Base-by-base conservation (phyloP, 2,888 invertebrate genomes). In the Tipula unca region DNA sequence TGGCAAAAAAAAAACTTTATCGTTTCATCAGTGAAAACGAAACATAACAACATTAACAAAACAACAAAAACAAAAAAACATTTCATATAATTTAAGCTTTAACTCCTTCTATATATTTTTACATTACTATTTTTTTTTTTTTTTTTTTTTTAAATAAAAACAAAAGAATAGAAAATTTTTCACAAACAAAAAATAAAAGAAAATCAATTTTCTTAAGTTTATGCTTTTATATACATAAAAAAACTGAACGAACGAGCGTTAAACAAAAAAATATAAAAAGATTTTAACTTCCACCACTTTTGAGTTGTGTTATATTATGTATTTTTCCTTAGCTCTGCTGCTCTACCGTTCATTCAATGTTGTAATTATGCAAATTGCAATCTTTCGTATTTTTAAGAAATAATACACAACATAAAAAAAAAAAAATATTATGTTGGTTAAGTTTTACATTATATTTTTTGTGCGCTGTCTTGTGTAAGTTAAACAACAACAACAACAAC, bases 181-280 rank as follows among this genome's bases (percentile, higher is more conserved):
- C 13, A 25, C 2, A 69, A 69, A 69, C 69, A 69, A 69, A 69
- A 69, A 69, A 69, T 69, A 69, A 69, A 69, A 69, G 69, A 69
- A 69, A 69, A 69, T 69, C 69, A 69, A 69, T 69, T 69, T 69
- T 69, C 69, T 69, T 69, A 69, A 69, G 69, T 69, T 69, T 69
- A 69, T 69, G 69, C 25, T 69, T 69, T 69, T 69, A 69, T 25
- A 69, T 69, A n/a, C n/a, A n/a, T n/a, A n/a, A n/a, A 69, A 69
- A 25, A 20, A 69, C 69, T 10, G 25, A 69, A 69, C 69, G 69
- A 69, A 69, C 25, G 8, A 69, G n/a, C 69, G 17, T 17, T 17
- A 69, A 69, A 69, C 20, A 69, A 69, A 69, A 25, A 20, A 69
- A 10, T 17, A 48, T 17, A 69, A 69, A 69, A 69, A 25, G 69